A percentile compares a stretch with the other conserved stretches of the same genome.
Conservation (phyloP, 2,797 vertebrate species). For the Urocyon cinereoargenteus region DNA sequence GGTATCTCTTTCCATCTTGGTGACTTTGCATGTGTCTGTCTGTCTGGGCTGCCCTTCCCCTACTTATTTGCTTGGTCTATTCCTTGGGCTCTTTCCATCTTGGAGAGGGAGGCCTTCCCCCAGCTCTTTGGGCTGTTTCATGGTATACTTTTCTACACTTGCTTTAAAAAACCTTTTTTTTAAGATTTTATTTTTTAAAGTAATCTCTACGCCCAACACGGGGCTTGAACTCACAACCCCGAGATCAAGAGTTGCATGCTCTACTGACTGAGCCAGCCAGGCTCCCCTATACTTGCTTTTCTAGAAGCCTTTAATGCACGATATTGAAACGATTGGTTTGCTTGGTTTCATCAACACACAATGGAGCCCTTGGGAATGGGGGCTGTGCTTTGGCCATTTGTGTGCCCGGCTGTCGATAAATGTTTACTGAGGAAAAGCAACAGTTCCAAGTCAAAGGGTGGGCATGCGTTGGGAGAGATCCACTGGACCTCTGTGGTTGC, state of each 20-base stretch:
- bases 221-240: background rate
- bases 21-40: background rate
- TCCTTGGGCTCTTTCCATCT: background rate
- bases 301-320: background rate
- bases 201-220: background rate
- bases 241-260: background rate
- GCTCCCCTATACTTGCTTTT: background rate
- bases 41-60: background rate
- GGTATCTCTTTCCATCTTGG: background rate
- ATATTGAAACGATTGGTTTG: background rate
- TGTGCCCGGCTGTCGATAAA: background rate
- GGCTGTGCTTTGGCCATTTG: fast-evolving
- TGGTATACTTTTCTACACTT: background rate
- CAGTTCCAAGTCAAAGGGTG: background rate
- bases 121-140: background rate
- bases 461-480: background rate
- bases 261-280: background rate
- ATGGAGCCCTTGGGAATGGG: background rate
- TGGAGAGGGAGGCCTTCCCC: background rate
- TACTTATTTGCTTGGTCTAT: background rate
- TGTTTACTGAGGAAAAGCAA: background rate
- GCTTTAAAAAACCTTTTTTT: background rate
- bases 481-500: fast-evolving
- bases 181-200: background rate
- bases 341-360: background rate